These are phyloP conservation scores for Rhinatrema bivittatum DNA, from an alignment of 2,797 vertebrate species.

Conservation along the genomic window DNA sequence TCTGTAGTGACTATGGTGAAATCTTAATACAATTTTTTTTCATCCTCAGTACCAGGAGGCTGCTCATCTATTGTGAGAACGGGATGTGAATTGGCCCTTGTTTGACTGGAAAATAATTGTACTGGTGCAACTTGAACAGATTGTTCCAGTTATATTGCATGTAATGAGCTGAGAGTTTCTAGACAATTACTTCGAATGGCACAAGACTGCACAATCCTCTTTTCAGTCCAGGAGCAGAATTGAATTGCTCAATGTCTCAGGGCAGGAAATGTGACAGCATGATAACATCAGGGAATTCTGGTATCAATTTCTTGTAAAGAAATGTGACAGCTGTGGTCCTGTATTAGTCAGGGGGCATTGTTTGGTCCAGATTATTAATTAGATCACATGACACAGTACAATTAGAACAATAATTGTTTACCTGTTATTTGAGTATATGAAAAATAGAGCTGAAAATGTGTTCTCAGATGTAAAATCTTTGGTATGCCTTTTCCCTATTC, in stretches of 20 bases:
- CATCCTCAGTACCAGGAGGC: neutral
- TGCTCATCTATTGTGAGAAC: neutral
- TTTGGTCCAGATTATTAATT: conserved; percentile 34
- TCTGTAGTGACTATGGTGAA: neutral
- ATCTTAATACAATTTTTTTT: conserved; percentile 3
- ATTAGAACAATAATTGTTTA: conserved; percentile 21
- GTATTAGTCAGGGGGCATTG: conserved; percentile 15
- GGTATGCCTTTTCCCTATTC: conserved; percentile 36
- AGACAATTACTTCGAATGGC: conserved; percentile 16
- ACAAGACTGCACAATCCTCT: conserved; percentile 4
- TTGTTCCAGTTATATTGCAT: conserved; percentile 8
- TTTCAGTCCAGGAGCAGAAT: conserved; percentile 18
- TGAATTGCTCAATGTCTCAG: conserved; percentile 14
- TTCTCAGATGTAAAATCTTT: conserved; percentile 29
- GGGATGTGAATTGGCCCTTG: neutral
- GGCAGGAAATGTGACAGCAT: conserved; percentile 13
- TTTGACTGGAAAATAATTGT: conserved; percentile 1
- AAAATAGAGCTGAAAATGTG: conserved; percentile 30
- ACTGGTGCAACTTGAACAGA: neutral
- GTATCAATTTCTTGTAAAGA: too few species aligned
- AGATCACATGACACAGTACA: conserved; percentile 33
- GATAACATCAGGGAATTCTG: conserved; percentile 6
- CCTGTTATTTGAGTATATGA: conserved; percentile 19
- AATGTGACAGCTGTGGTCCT: conserved; percentile 29
- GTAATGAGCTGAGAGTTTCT: conserved; percentile 5